These are phyloP conservation scores for Varanus komodoensis DNA, from an alignment of 2,113 vertebrate genomes.

Conservation along the genomic window DNA sequence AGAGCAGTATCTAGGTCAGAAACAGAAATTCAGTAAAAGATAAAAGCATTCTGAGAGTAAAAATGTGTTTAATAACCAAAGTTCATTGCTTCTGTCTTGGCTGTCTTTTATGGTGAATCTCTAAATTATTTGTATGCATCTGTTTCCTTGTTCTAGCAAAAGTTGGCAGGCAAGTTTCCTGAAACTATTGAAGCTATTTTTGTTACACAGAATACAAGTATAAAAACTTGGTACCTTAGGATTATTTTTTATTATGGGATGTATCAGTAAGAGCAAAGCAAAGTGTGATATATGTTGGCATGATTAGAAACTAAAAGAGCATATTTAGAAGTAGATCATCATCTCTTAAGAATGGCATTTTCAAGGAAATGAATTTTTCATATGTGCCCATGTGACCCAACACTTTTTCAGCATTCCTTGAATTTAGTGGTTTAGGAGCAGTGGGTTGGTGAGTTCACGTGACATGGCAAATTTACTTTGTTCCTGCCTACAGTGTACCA, in stretches of 20 bases:
- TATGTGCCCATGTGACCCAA: not conserved
- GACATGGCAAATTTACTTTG: too few relatives aligned
- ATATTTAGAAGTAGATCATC: not conserved
- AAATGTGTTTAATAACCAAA: not conserved
- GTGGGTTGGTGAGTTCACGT: not conserved
- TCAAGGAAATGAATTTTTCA: not conserved
- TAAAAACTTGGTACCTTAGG: not conserved
- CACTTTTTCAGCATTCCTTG: not conserved
- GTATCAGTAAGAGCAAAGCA: slow-evolving; percentile 8
- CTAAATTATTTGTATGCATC: not conserved
- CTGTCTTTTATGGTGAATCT: not conserved
- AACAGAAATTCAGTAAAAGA: too few relatives aligned
- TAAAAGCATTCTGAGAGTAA: not conserved
- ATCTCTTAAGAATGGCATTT: not conserved
- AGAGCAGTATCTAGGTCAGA: not conserved
- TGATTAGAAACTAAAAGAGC: not conserved
- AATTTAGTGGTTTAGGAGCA: not conserved
- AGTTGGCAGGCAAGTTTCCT: not conserved
- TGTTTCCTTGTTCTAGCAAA: not conserved
- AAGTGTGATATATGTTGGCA: not conserved
- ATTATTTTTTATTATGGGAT: not conserved
- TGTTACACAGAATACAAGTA: not conserved
- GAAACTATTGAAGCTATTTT: not conserved
- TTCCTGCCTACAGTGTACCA: too few relatives aligned
- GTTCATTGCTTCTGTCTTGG: not conserved